Conservation (phyloP, 2,797 vertebrate species). For the Sorex maritimensis region DNA sequence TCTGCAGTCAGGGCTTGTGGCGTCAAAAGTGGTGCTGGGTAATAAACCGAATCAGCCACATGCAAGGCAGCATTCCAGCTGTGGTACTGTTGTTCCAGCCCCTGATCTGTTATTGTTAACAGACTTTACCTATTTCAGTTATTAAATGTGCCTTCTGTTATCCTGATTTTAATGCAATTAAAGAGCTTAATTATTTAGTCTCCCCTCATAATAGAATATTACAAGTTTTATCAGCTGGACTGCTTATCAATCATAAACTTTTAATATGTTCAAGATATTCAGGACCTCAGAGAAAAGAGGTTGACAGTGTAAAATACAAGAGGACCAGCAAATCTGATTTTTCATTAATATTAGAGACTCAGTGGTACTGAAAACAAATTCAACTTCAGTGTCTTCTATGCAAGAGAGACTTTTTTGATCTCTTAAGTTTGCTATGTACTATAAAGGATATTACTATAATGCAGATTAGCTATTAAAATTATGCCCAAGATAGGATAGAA, state of each 20-base stretch:
- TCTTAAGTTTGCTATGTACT: not conserved
- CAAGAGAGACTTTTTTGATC: not conserved
- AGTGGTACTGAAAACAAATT: not conserved
- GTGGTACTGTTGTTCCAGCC: too few species aligned
- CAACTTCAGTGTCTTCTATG: not conserved
- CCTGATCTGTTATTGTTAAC: not conserved
- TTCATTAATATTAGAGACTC: not conserved
- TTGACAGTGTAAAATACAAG: not conserved
- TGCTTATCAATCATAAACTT: not conserved
- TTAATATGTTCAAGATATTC: conserved; percentile 3
- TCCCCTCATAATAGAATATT: not conserved
- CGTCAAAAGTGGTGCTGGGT: too few species aligned
- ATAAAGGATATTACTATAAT: conserved; percentile 14
- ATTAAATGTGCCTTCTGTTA: not conserved
- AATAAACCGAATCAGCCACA: too few species aligned
- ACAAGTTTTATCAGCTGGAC: not conserved
- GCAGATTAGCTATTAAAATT: not conserved
- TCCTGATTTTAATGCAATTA: not conserved
- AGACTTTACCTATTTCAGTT: not conserved
- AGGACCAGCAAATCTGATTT: not conserved
- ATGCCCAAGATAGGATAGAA: not conserved
- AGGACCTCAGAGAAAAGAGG: not conserved
- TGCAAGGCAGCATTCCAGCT: too few species aligned
- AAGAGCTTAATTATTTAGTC: not conserved
- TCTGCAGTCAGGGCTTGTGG: too few species aligned